Percentiles rank a stretch among this genome's conserved stretches.
Conservation (phyloP, 2,797 vertebrate genomes). For the Prunella strophiata region DNA sequence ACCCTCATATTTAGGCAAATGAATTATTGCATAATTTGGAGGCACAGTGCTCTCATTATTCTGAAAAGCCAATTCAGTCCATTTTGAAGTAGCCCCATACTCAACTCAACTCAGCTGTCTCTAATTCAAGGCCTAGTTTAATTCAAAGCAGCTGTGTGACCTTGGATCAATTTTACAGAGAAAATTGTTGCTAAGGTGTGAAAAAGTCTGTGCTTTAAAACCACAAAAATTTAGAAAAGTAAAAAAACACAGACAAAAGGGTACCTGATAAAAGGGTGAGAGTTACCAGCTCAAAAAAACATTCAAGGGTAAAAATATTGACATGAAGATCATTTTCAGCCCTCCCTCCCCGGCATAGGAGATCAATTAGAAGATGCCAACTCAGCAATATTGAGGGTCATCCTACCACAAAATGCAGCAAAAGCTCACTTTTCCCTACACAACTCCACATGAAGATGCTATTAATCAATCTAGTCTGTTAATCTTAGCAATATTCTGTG, state of each 20-base stretch:
- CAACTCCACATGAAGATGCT: not conserved
- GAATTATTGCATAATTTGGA: not conserved
- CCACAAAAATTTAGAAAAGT: not conserved
- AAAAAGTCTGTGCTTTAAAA: not conserved
- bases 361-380: not conserved
- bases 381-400: not conserved
- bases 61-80: not conserved
- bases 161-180: not conserved
- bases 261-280: not conserved
- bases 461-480: not conserved
- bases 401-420: not conserved
- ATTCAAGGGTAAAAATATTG: not conserved
- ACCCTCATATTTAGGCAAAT: not conserved
- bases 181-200: not conserved
- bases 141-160: not conserved
- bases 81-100: not conserved
- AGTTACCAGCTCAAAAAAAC: not conserved
- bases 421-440: not conserved
- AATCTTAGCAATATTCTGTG: not conserved
- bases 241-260: not conserved
- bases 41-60: not conserved
- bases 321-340: not conserved
- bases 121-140: not conserved
- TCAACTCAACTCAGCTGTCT: not conserved
- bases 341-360: not conserved